Base-by-base conservation (phyloP, 2,888 invertebrate genomes). In the Myopa testacea region DNA sequence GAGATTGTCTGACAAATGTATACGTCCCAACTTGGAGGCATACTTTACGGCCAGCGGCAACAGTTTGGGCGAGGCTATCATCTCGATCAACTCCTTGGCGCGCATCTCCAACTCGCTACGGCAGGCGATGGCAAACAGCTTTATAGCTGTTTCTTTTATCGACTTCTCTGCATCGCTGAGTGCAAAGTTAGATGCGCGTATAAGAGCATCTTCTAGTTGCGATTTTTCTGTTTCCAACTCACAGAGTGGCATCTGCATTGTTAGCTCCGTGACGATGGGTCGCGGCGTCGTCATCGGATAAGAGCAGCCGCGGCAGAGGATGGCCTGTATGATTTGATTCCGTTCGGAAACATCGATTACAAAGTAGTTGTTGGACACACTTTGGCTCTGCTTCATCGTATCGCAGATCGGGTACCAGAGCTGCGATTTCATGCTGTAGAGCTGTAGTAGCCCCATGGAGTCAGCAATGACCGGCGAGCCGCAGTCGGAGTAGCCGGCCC, bases 41-140 rank as follows among this genome's bases (percentile, higher is more conserved):
- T 97, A 98, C 87, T 95, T 96, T n/a, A 95, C 93, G 1, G 96
- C 97, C 58, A 97, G 90, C 80, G 95, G 94, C 58, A 97, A 89
- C 0, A 96, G 90, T 67, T 94, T 93, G 3, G 93, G 93, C 84
- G 95, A 94, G 37, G 93, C 93, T 84, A 98, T 92, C 83, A 96
- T 91, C 85, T 95, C 94, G 88, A 96, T 95, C 26, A 98, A 90
- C 88, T 98, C 98, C 70, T 96, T 90, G 0, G 97, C 98, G 62
- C 98, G 92, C 84, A 93, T 94, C 86, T 98, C 97, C 81, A 94
- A 92, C 87, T 95, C 95, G 82, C 93, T 93, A 82, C 94, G 93
- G 85, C 96, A 96, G 1, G 97, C 95, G 89, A 98, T 95, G 68
- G 96, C 96, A 90, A 98, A 98, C 69, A 97, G 89, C 89, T 96